Conservation (phyloP, 2,113 vertebrate genomes). For the Microcebus lehilahytsara region DNA sequence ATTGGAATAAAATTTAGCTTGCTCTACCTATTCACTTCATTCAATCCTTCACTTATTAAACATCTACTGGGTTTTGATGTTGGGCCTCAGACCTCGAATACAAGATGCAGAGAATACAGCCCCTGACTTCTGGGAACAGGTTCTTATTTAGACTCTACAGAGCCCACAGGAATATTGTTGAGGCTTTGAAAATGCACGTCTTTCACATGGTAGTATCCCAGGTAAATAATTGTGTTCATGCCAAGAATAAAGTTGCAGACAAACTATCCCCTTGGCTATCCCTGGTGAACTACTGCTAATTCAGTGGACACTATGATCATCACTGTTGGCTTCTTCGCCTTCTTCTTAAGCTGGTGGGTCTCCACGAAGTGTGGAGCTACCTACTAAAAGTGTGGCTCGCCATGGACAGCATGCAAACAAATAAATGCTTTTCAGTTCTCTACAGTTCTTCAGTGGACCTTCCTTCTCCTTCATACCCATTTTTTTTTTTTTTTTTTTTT, state of each 20-base stretch:
- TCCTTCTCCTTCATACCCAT: not conserved
- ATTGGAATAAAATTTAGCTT: not conserved
- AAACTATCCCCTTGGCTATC: not conserved
- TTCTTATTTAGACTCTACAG: not conserved
- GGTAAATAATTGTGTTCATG: not conserved
- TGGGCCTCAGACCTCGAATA: not conserved
- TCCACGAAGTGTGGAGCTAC: not conserved
- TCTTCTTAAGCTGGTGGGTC: not conserved
- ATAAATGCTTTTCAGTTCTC: not conserved
- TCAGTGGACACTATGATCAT: not conserved
- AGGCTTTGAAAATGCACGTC: not conserved
- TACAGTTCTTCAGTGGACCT: not conserved
- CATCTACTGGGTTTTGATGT: not conserved
- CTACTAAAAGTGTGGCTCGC: not conserved
- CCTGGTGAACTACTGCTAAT: not conserved
- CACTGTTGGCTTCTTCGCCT: not conserved
- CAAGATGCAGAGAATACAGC: not conserved
- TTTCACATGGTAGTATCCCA: not conserved
- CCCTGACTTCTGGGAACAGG: not conserved
- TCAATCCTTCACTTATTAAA: not conserved
- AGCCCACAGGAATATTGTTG: not conserved
- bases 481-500: not conserved
- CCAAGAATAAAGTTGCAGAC: not conserved
- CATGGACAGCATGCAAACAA: not conserved
- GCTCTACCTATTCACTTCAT: not conserved